Evolutionary conservation across 1,140 invertebrate genomes (phyloP), one percentile per base, ranked within the genome.

Genomic region (Drosophila pectinifera): DNA sequence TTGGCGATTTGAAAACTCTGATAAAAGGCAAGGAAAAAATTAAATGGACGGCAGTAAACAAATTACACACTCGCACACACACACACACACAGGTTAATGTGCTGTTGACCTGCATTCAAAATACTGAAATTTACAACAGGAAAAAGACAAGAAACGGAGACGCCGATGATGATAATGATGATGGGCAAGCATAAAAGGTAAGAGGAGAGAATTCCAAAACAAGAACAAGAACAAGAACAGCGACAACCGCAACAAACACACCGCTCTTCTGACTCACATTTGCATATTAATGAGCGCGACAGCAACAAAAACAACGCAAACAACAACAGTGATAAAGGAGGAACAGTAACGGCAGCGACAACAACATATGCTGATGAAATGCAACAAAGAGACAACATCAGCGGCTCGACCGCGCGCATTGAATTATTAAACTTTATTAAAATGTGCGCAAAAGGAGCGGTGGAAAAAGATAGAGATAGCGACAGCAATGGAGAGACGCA

Each of bases 231-330:
- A 48, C 28, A 51, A 39, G 24, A 26, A 42, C 46, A 67, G 22
- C 34, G 62, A 62, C 56, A 65, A 62, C 63, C 42, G 38, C 61
- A 73, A 55, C 56, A 45, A 59, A 51, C 51, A 38, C 18, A 38
- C 57, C 51, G 31, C 26, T 18, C 48, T 20, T 51, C 57, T 85
- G 67, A 77, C 67, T 85, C 77, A 80, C 67, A 80, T 84, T 85
- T 84, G 64, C 81, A 84, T 84, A 85, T 80, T 84, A 84, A 85
- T 85, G 67, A 80, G 57, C 45, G 53, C 69, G 38, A 73, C 68
- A 28, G 57, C 67, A 51, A 64, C 46, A 28, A 48, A 6, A 8
- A 28, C 54, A 78, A 59, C n/a, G n/a, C n/a, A n/a, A n/a, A n/a
- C 46, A 53, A 46, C 18, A 42, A 46, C 49, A 11, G 28, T 18